These are phyloP conservation scores for Caranx ignobilis DNA, from an alignment of 2,113 vertebrate species.

Conservation along the genomic window DNA sequence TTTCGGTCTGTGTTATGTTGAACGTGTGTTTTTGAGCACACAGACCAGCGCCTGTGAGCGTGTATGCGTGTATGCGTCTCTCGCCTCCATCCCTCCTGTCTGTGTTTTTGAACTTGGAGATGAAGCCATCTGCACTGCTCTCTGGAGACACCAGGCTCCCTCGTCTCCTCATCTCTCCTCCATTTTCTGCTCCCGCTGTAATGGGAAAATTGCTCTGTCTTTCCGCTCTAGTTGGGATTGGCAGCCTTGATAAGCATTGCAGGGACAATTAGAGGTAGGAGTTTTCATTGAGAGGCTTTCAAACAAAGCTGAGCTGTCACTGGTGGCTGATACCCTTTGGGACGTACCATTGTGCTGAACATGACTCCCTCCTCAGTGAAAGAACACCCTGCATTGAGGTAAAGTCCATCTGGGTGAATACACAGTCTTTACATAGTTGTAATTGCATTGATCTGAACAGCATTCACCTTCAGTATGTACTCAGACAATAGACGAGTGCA, in stretches of 20 bases:
- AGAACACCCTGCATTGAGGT: conserved; percentile 26
- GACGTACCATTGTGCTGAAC: conserved; percentile 39
- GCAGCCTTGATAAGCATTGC: conserved; percentile 79
- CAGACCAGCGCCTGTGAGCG: conserved; percentile 42
- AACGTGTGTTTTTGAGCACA: conserved; percentile 29
- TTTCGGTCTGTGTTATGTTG: conserved; percentile 5
- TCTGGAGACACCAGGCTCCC: conserved; percentile 76
- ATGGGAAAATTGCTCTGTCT: conserved; percentile 82
- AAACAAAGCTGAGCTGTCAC: conserved; percentile 68
- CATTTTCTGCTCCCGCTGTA: conserved; percentile 75
- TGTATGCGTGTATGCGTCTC: conserved; percentile 3
- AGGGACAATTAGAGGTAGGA: conserved; percentile 81
- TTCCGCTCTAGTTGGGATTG: conserved; percentile 84
- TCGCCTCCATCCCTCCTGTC: conserved; percentile 67
- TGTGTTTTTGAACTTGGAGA: conserved; percentile 80
- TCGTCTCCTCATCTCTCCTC: conserved; percentile 63
- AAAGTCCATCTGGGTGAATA: conserved; percentile 28
- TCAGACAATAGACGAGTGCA: conserved; percentile 33
- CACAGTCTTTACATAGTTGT: conserved; percentile 27
- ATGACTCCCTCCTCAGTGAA: conserved; percentile 24
- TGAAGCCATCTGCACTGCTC: conserved; percentile 81
- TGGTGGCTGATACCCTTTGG: conserved; percentile 57
- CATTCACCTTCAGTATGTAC: background rate
- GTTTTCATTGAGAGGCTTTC: conserved; percentile 75
- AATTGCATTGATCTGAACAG: conserved; percentile 53